Base-by-base conservation (phyloP, 1,140 invertebrate species). In the Agrypnia vestita region DNA sequence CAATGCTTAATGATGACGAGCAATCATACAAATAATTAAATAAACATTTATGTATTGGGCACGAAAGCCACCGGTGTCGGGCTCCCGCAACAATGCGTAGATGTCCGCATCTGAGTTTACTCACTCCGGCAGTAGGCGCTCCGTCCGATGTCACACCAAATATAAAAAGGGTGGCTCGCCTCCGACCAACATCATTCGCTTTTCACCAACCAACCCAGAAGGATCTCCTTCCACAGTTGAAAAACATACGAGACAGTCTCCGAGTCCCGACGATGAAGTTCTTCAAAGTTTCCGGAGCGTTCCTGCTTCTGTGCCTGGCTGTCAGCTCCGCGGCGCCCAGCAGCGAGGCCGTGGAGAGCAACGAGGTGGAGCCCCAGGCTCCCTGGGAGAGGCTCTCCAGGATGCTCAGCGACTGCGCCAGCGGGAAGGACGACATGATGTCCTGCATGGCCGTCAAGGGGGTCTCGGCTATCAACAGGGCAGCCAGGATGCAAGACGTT, bases 391-490 rank as follows among this genome's bases (percentile, higher is more conserved):
- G 82, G 78, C 51, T 81, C 69, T 82, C 71, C 43, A 83, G 51
- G 82, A 82, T 53, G 81, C 25, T 55, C 55, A 82, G 53, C 21
- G 82, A 67, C 43, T 82, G 49, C 53, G 79, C 64, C 6, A 12
- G 19, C 11, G 69, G 56, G 35, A 85, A 84, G 82, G 89, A 92
- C 17, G 90, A 91, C 35, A 82, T 92, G 55, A 84, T 91, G 80
- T 90, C 88, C 64, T 93, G 93, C 84, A 82, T 92, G 49, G 89
- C 91, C 25, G 90, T 92, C 49, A 93, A 92, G 83, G 89, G 91
- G 10, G 87, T 91, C 71, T 88, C 88, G 15, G 87, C 88, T 9
- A 75, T 94, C 13, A 88, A 92, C 55, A 89, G 91, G 62, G 92
- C 92, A 0, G 87, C 91, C 17, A 89, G 91, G 78, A 91, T 91